Evolutionary conservation across 1,140 invertebrate genomes (phyloP).

Genomic region (Rhagoletis zephyria): DNA sequence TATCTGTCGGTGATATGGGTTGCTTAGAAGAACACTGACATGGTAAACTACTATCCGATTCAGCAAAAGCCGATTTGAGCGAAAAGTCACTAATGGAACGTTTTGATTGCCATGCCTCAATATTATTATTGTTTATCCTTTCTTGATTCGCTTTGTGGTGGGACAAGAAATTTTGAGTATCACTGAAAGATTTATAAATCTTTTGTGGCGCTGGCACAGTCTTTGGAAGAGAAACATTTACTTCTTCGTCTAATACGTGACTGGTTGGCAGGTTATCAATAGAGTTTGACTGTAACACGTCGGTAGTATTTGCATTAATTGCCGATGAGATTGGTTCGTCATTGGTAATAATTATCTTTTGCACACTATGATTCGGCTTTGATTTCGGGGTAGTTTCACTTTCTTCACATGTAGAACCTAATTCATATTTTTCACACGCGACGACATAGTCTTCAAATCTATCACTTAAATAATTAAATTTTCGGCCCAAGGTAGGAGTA

Average conservation of each 20-base stretch:
- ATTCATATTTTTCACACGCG: neutral
- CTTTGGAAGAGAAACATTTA: slow-evolving; percentile 3
- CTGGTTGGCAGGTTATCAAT: neutral
- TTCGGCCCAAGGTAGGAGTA: slow-evolving; percentile 50
- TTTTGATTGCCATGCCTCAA: neutral
- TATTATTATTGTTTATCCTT: neutral
- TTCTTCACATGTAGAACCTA: neutral
- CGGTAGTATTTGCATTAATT: slow-evolving; percentile 1
- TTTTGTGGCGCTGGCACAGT: neutral
- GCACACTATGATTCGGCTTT: neutral
- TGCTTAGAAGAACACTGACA: slow-evolving; percentile 5
- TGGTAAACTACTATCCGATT: slow-evolving; percentile 26
- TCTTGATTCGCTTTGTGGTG: neutral
- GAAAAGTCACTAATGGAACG: slow-evolving; percentile 36
- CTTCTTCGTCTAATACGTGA: neutral
- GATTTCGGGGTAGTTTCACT: neutral
- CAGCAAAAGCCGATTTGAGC: slow-evolving; percentile 3
- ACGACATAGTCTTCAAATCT: slow-evolving; percentile 34
- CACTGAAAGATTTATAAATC: slow-evolving; percentile 53
- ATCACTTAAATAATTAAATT: slow-evolving; percentile 46
- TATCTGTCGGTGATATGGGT: neutral
- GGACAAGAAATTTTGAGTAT: slow-evolving; percentile 50
- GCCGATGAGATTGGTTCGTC: neutral
- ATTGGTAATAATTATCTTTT: neutral
- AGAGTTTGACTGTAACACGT: neutral